These are phyloP conservation scores for Cryptoleucopteryx plumbea DNA, from an alignment of 2,113 vertebrate species.

Conservation along the genomic window DNA sequence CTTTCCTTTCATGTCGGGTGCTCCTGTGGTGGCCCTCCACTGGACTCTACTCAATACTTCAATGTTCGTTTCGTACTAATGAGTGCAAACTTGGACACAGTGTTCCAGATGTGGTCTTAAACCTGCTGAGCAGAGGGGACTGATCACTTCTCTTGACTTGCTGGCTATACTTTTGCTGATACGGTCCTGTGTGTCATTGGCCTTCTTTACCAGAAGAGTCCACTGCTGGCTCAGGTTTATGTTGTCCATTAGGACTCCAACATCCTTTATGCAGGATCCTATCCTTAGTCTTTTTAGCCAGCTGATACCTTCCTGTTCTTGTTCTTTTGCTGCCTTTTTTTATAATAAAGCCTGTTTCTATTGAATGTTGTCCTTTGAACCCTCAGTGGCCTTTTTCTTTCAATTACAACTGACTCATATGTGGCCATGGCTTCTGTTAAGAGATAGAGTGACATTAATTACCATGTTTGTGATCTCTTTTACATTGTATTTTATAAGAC, in stretches of 20 bases:
- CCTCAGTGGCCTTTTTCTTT: background rate
- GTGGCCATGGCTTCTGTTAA: background rate
- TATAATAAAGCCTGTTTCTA: background rate
- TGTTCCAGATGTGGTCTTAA: background rate
- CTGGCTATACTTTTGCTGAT: background rate
- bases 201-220: background rate
- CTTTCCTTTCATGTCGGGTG: background rate
- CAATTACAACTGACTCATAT: background rate
- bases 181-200: rapidly evolving
- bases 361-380: background rate
- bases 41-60: background rate
- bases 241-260: background rate
- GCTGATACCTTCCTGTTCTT: background rate
- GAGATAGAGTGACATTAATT: background rate
- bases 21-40: background rate
- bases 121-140: background rate
- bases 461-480: background rate
- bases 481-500: background rate
- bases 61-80: background rate
- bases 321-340: background rate
- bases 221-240: background rate
- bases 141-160: background rate
- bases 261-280: background rate
- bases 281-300: background rate
- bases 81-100: background rate